phyloP scores from a whole-genome alignment of 2,113 vertebrate species.

The Chloebia gouldiae region DNA sequence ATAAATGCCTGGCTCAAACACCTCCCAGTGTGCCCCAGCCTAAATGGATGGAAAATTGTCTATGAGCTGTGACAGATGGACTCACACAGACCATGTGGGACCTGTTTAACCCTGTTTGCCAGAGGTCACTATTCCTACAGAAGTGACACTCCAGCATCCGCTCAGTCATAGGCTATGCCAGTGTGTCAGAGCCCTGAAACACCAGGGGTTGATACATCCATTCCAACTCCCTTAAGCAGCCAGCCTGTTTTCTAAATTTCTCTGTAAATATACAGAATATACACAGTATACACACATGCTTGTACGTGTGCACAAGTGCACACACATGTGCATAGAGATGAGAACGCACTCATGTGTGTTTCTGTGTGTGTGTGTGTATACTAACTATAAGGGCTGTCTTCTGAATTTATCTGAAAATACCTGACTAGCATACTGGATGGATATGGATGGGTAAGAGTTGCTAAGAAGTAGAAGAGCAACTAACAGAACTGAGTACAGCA shows the following conservation, averaged over 20 bases:
- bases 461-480: not conserved
- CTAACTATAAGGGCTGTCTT: not conserved
- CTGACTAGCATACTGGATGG: not conserved
- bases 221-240: not conserved
- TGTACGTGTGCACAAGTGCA: not conserved
- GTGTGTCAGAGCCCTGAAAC: not conserved
- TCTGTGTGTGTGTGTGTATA: fast-evolving
- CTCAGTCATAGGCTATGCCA: fast-evolving
- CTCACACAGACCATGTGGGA: not conserved
- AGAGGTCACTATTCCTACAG: not conserved
- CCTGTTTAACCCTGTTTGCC: not conserved
- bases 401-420: not conserved
- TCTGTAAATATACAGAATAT: not conserved
- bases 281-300: not conserved
- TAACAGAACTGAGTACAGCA: not conserved
- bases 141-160: not conserved
- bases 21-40: not conserved
- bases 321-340: too few relatives aligned
- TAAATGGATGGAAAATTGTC: not conserved
- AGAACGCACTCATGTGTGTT: fast-evolving
- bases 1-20: not conserved
- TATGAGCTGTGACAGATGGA: not conserved
- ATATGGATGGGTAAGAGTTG: not conserved
- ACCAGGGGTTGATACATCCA: not conserved
- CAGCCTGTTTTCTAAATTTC: not conserved